Conservation (phyloP, 2,797 vertebrate genomes). For the Paedocypris micromegethes region DNA sequence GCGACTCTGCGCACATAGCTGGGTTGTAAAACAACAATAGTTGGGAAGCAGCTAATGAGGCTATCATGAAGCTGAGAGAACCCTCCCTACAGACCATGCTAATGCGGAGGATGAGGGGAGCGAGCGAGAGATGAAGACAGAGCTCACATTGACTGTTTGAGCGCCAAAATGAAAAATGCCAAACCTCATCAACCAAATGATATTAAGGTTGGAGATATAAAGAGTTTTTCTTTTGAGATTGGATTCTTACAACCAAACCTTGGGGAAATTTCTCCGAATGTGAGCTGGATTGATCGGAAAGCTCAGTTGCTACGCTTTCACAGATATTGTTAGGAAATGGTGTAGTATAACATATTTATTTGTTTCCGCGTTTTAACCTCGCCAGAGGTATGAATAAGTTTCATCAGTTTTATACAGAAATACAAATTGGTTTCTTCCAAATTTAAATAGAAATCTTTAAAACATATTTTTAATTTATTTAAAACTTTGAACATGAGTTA, state of each 20-base stretch:
- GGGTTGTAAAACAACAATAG: conserved; percentile 82
- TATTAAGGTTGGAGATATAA: conserved; percentile 60
- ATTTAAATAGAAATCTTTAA: conserved; percentile 5
- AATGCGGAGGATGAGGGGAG: conserved; percentile 61
- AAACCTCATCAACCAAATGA: conserved; percentile 67
- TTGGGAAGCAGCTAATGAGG: conserved; percentile 78
- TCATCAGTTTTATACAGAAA: conserved; percentile 8
- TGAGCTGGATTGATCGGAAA: conserved; percentile 66
- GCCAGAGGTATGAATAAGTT: conserved; percentile 20
- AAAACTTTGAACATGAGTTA: conserved; percentile 6
- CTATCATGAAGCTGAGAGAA: conserved; percentile 75
- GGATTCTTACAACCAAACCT: conserved; percentile 60
- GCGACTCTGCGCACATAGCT: conserved; percentile 75
- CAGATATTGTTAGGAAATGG: conserved; percentile 19
- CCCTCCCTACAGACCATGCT: conserved; percentile 66
- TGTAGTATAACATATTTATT: conserved; percentile 19
- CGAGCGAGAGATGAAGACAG: conserved; percentile 57
- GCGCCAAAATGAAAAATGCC: conserved; percentile 66
- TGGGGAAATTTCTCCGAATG: conserved; percentile 64
- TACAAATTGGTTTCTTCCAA: background rate
- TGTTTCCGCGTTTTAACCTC: conserved; percentile 15
- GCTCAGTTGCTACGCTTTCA: conserved; percentile 51
- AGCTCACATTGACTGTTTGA: conserved; percentile 67
- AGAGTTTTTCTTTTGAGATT: conserved; percentile 54
- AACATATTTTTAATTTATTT: conserved; percentile 11